A percentile compares a stretch with the other conserved stretches of the same genome.
phyloP scores from a whole-genome alignment of 2,113 vertebrate genomes.

The Cichladusa arquata region DNA sequence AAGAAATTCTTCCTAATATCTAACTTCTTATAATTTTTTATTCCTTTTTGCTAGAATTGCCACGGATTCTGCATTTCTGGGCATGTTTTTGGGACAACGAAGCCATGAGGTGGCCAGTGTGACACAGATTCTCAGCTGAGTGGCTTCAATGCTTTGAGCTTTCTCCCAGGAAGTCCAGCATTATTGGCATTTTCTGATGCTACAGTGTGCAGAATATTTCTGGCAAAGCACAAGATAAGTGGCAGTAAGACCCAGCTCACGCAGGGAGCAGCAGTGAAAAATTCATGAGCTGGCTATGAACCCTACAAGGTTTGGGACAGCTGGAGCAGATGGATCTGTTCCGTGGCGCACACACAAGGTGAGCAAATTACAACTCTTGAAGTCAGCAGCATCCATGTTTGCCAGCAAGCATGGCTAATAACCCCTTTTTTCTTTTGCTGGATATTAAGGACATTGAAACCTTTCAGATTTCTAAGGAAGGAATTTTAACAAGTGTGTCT shows the following conservation, averaged over 20 bases:
- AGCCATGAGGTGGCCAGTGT: neutral
- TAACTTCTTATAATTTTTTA: neutral
- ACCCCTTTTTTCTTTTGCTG: neutral
- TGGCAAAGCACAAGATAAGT: neutral
- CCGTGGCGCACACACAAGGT: neutral
- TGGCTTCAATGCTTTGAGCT: neutral
- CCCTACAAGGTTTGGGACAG: neutral
- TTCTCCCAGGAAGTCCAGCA: neutral
- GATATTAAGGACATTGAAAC: neutral
- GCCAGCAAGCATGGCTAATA: neutral
- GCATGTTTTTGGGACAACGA: rapidly evolving
- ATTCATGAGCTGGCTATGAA: slow-evolving; percentile 27
- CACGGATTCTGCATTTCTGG: neutral
- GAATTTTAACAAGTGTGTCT: neutral
- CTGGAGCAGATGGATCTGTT: neutral
- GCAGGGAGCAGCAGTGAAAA: neutral
- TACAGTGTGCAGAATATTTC: neutral
- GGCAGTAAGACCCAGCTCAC: neutral
- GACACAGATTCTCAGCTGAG: neutral
- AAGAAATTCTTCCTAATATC: neutral
- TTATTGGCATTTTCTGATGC: neutral
- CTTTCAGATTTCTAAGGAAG: neutral
- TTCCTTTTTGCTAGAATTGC: neutral
- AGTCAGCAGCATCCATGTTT: neutral
- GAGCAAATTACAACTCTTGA: neutral